A percentile compares a stretch with the other conserved stretches of the same genome.
Evolutionary conservation across 2,113 vertebrate genomes (phyloP).

Genomic region (Psittacula cyanocephala): DNA sequence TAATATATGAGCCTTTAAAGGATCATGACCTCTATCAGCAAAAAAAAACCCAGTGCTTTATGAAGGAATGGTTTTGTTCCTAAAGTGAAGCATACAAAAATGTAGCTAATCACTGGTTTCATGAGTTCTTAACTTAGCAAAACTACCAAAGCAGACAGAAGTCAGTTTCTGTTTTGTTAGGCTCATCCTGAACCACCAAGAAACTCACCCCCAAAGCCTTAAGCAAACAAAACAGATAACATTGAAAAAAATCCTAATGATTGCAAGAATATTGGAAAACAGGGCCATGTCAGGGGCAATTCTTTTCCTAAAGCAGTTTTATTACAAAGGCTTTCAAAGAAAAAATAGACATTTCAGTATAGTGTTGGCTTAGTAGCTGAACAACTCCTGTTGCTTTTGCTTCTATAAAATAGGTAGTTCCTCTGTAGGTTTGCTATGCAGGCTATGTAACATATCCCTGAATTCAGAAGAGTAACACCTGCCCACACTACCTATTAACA

Average conservation of each 20-base stretch:
- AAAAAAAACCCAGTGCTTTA: neutral
- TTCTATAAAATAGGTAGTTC: neutral
- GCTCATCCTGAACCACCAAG: neutral
- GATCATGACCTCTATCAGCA: neutral
- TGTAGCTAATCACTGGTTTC: neutral
- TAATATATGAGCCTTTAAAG: neutral
- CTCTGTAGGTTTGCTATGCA: neutral
- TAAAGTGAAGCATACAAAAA: neutral
- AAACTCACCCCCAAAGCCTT: rapidly evolving
- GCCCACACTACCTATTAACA: neutral
- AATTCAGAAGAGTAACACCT: neutral
- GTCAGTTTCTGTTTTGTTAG: neutral
- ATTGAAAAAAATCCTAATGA: neutral
- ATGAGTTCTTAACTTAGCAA: neutral
- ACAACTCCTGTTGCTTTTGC: neutral
- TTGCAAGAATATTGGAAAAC: neutral
- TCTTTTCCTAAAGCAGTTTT: neutral
- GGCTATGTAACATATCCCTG: neutral
- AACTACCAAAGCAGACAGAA: neutral
- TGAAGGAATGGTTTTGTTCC: neutral
- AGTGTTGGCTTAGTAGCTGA: neutral
- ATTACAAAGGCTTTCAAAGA: neutral
- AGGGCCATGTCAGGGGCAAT: neutral
- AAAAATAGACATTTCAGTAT: neutral
- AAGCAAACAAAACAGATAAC: neutral